phyloP scores from a whole-genome alignment of 2,888 invertebrate species.

The Ectemnius lituratus region DNA sequence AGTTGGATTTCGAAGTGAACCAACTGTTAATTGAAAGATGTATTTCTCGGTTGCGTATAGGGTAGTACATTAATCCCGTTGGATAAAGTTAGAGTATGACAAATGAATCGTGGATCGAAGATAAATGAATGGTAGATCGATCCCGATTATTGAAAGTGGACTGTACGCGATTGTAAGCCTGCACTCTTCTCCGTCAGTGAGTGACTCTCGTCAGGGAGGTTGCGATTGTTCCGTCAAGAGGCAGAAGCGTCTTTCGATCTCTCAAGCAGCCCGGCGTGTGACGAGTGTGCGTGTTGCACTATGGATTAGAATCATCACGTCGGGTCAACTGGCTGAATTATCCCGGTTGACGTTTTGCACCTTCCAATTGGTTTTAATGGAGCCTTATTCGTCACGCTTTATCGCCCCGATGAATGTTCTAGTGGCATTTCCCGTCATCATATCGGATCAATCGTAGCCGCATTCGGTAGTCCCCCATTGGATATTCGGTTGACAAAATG shows the following conservation, averaged over 20 bases:
- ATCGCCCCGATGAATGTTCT: conserved; percentile 54
- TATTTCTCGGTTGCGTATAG: conserved; percentile 26
- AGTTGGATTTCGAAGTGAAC: conserved; percentile 3
- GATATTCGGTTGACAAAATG: too few relatives aligned
- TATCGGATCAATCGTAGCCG: too few relatives aligned
- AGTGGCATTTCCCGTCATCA: conserved; percentile 34
- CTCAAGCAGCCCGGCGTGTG: conserved; percentile 18
- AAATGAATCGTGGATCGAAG: conserved; percentile 21
- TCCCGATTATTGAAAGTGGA: not conserved
- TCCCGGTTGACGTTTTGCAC: conserved; percentile 74
- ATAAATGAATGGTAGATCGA: conserved; percentile 1
- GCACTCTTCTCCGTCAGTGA: not conserved
- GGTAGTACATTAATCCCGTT: conserved; percentile 31
- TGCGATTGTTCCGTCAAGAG: not conserved
- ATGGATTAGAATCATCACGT: conserved; percentile 63
- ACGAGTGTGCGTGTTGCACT: conserved; percentile 58
- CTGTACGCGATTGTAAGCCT: not conserved
- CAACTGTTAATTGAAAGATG: not conserved
- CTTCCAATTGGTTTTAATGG: conserved; percentile 75
- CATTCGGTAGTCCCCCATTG: too few relatives aligned
- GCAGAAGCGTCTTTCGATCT: conserved; percentile 16
- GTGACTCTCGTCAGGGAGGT: not conserved
- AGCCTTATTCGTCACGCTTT: conserved; percentile 58
- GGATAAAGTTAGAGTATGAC: conserved; percentile 22
- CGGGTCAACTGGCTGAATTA: conserved; percentile 72